Evolutionary conservation across 2,888 invertebrate species (phyloP), one percentile per base, ranked within the genome.

Genomic region (Drosophila merina): DNA sequence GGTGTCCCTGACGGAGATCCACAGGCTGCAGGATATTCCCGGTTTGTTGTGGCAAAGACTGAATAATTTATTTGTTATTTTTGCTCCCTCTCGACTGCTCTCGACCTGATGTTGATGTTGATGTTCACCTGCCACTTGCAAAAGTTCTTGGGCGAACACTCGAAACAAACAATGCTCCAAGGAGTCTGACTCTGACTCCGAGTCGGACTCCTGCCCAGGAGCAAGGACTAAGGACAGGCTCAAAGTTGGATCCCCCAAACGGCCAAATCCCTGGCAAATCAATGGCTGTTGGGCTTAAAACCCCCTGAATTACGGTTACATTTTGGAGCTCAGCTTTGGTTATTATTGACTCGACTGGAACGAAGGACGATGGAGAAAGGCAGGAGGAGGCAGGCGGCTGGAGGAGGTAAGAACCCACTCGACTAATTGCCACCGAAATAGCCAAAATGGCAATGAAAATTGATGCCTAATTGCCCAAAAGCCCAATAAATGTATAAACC

Each of bases 361-460:
- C 30, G 25, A 38, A 28, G 28, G 5, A 28, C 4, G 6, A 28
- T 4, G 28, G 28, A 28, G 4, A 0, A 28, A 1, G 28, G 28
- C 3, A 3, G 28, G 2, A 28, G 28, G 28, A 31, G 31, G 31
- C 3, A 9, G 31, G 31, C 9, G 8, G 8, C 3, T 2, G 9
- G 9, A 31, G 9, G 33, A 33, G 33, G 33, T 33, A 33, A 33
- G 36, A 12, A 30, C 8, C 26, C 33, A 36, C 44, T 30, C 30
- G 25, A 14, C 66, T 64, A 63, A 63, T 63, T 63, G 51, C 33
- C 63, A 10, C 49, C 62, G 10, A 42, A 62, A 62, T 62, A 49
- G 54, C 38, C 72, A 30, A 63, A 76, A 45, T 5, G 30, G 10
- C 36, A 55, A 44, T 63, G 68, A 47, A 57, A 76, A 62, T 48